Evolutionary conservation across 2,113 vertebrate genomes (phyloP).

Genomic region (Elanoides forficatus): DNA sequence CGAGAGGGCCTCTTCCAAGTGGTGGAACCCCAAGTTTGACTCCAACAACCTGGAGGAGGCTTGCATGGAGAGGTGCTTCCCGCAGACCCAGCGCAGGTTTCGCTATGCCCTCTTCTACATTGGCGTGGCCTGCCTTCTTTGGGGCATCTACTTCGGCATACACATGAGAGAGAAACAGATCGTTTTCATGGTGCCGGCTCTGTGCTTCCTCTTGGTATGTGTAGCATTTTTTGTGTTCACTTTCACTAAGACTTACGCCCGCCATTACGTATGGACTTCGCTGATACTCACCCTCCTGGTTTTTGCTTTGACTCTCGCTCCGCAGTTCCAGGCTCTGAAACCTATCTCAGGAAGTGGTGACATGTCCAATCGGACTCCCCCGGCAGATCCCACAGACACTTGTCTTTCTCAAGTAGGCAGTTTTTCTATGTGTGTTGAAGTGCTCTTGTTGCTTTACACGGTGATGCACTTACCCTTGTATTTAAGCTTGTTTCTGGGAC

Average conservation of each 20-base stretch:
- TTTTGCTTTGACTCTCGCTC: constrained; percentile 86
- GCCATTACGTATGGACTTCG: constrained; percentile 86
- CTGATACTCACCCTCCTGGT: constrained; percentile 85
- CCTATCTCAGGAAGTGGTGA: constrained; percentile 68
- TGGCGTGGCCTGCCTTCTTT: constrained; percentile 83
- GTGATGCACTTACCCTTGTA: constrained; percentile 95
- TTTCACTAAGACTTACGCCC: constrained; percentile 85
- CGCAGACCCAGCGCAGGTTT: constrained; percentile 93
- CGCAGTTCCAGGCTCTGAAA: constrained; percentile 80
- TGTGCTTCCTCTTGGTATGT: constrained; percentile 83
- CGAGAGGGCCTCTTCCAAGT: constrained; percentile 91
- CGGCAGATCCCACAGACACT: constrained; percentile 23
- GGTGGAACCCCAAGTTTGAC: constrained; percentile 98
- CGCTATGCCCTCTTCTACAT: constrained; percentile 94
- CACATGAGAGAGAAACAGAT: constrained; percentile 78
- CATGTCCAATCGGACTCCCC: constrained; percentile 62
- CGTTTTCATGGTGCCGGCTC: constrained; percentile 80
- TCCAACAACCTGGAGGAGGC: constrained; percentile 93
- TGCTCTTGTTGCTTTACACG: constrained; percentile 92
- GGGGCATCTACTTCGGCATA: constrained; percentile 87
- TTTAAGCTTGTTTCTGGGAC: constrained; percentile 87
- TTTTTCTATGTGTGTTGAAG: constrained; percentile 94
- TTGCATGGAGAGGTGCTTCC: constrained; percentile 94
- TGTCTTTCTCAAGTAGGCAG: constrained; percentile 93
- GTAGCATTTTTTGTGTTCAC: constrained; percentile 88